Evolutionary conservation across 2,888 invertebrate species (phyloP).

Genomic region (Eulithis prunata): DNA sequence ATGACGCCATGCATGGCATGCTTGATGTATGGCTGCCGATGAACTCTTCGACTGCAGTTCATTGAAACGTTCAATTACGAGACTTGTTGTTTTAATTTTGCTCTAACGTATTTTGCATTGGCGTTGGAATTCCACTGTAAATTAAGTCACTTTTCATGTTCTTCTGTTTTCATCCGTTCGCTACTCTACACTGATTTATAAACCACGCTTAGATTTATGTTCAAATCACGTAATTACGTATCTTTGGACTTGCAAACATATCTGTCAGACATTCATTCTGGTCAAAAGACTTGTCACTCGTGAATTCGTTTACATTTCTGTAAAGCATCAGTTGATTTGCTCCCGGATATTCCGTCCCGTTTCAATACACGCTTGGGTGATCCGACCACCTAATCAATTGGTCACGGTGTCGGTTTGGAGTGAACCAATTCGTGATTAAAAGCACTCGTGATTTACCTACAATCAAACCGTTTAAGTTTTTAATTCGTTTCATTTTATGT

Average conservation of each 20-base stretch:
- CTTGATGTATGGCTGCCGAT: constrained; percentile 54
- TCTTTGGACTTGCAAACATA: constrained; percentile 44
- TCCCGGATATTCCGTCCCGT: constrained; percentile 53
- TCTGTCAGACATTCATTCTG: constrained; percentile 42
- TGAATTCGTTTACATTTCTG: constrained; percentile 42
- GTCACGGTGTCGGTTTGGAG: constrained; percentile 60
- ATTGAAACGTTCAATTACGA: constrained; percentile 63
- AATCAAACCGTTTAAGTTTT: constrained; percentile 50
- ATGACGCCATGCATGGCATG: constrained; percentile 57
- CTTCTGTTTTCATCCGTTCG: constrained; percentile 39
- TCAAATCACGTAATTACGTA: constrained; percentile 54
- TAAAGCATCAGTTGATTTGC: constrained; percentile 55
- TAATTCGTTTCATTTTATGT: constrained; percentile 30
- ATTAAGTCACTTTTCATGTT: constrained; percentile 40
- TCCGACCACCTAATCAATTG: constrained; percentile 63
- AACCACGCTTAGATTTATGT: constrained; percentile 56
- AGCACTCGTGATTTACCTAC: constrained; percentile 55
- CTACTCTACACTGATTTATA: constrained; percentile 53
- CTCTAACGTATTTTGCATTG: constrained; percentile 33
- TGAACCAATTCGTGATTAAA: constrained; percentile 50
- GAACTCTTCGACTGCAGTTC: constrained; percentile 59
- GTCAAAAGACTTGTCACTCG: constrained; percentile 47
- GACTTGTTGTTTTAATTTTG: constrained; percentile 49
- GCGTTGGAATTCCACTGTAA: constrained; percentile 40
- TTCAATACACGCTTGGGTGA: constrained; percentile 59